Evolutionary conservation across 1,140 invertebrate genomes (phyloP).

Genomic region (Apis florea): DNA sequence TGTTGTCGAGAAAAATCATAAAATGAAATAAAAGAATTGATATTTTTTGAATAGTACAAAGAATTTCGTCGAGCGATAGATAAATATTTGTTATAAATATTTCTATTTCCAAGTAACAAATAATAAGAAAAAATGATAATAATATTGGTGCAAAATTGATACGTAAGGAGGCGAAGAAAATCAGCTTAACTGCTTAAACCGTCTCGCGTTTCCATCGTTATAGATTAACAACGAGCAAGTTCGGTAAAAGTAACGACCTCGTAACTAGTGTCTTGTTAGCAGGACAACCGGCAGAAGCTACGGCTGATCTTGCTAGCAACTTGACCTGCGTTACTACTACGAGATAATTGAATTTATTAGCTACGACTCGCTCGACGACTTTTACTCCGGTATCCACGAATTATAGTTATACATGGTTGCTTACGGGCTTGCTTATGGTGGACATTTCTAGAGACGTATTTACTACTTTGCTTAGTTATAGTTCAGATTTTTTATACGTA

Average conservation of each 20-base stretch:
- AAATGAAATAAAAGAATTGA: too few relatives aligned
- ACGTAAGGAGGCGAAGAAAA: slow-evolving; percentile 30
- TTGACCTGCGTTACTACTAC: slow-evolving; percentile 59
- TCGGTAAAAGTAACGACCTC: slow-evolving; percentile 57
- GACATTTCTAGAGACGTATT: neutral
- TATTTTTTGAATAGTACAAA: too few relatives aligned
- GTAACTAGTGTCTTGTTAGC: slow-evolving; percentile 70
- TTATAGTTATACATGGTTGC: slow-evolving; percentile 23
- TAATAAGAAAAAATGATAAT: too few relatives aligned
- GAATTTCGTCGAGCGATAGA: too few relatives aligned
- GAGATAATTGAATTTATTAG: slow-evolving; percentile 71
- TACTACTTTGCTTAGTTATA: neutral
- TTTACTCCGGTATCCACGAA: slow-evolving; percentile 4
- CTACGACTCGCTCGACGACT: slow-evolving; percentile 32
- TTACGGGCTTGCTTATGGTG: neutral
- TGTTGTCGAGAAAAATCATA: too few relatives aligned
- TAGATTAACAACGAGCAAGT: slow-evolving; percentile 42
- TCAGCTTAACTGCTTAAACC: slow-evolving; percentile 26
- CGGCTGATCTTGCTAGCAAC: slow-evolving; percentile 60
- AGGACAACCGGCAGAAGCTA: slow-evolving; percentile 60
- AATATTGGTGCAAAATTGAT: neutral
- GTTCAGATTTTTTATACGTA: too few relatives aligned
- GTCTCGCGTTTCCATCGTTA: slow-evolving; percentile 20
- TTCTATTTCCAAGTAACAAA: too few relatives aligned
- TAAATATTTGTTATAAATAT: too few relatives aligned